Evolutionary conservation across 1,140 invertebrate species (phyloP), one percentile per base, ranked within the genome.

Genomic region (Drosophila bocqueti): DNA sequence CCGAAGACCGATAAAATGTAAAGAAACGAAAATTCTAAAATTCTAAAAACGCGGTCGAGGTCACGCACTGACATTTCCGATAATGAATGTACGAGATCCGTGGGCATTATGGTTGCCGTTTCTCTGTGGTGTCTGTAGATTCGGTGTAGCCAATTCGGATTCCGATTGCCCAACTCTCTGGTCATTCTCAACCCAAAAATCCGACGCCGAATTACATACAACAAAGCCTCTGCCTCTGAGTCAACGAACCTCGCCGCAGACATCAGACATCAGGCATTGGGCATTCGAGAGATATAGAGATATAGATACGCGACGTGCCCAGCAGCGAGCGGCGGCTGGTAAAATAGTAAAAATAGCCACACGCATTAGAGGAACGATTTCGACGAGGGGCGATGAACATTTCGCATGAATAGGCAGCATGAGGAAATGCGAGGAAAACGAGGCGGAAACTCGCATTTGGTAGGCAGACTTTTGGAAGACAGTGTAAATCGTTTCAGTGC

Each of bases 31-130:
- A 61, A 73, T 73, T 49, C 15, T 73, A 87, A 59, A 89, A 89
- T 83, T 67, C 69, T 61, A 72, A 74, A 84, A 87, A 84, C 69
- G 84, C 84, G 84, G 84, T 87, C 84, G 84, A 84, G 84, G 84
- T 87, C 84, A 89, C 84, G 79, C 85, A 81, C 81, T 87, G 83
- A 89, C 83, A 89, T 87, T 89, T 87, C 81, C 83, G 73, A 81
- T 77, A 76, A 81, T 81, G 66, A 81, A 81, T 81, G 62, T 80
- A 66, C 72, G 46, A 49, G 50, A 54, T 77, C 24, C 40, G 47
- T 34, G 46, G 58, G 45, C 74, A 42, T n/a, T 57, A 58, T 79
- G 60, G 42, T 50, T 43, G 57, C 46, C 45, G 52, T 76, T 40
- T 40, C 29, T 42, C 50, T 54, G 0, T 36, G 13, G 18, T 38